Percentiles rank a stretch among this genome's conserved stretches.
Evolutionary conservation across 2,113 vertebrate species (phyloP).

Genomic region (Aramus guarauna): DNA sequence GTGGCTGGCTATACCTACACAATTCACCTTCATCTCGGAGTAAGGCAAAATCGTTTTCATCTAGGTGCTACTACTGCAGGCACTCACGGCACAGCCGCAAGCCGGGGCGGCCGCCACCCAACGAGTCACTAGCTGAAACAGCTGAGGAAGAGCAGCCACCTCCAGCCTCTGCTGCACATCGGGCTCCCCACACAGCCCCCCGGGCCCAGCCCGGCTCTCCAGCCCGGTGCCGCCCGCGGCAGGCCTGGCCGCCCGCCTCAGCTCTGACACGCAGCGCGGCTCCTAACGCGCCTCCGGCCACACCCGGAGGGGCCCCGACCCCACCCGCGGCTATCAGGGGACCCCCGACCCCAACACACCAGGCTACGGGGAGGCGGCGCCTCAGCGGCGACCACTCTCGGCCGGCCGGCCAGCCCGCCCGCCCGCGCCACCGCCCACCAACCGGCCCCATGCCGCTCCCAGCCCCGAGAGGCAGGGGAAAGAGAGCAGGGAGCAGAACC

Average conservation of each 20-base stretch:
- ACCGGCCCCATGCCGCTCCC: too few species aligned
- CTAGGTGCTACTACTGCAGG: background rate
- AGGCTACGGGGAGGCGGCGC: background rate
- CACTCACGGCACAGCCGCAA: background rate
- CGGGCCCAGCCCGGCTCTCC: background rate
- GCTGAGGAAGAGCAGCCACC: background rate
- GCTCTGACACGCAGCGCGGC: background rate
- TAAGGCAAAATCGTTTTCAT: rapidly evolving
- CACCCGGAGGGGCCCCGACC: rapidly evolving
- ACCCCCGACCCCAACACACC: background rate
- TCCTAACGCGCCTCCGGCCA: too few species aligned
- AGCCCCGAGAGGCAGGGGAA: rapidly evolving
- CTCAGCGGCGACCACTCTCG: background rate
- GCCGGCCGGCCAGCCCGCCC: too few species aligned
- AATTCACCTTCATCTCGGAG: background rate
- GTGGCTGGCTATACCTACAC: rapidly evolving
- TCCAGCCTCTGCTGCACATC: background rate
- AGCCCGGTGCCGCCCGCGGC: background rate
- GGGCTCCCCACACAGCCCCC: background rate
- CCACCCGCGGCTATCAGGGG: rapidly evolving
- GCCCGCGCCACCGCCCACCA: background rate
- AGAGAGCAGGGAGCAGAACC: too few species aligned
- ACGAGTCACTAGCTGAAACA: rapidly evolving
- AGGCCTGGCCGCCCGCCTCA: background rate
- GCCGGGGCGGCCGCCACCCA: background rate